These are phyloP conservation scores for Rhimphoctona megacephalus DNA, from an alignment of 2,888 invertebrate species.

Conservation along the genomic window DNA sequence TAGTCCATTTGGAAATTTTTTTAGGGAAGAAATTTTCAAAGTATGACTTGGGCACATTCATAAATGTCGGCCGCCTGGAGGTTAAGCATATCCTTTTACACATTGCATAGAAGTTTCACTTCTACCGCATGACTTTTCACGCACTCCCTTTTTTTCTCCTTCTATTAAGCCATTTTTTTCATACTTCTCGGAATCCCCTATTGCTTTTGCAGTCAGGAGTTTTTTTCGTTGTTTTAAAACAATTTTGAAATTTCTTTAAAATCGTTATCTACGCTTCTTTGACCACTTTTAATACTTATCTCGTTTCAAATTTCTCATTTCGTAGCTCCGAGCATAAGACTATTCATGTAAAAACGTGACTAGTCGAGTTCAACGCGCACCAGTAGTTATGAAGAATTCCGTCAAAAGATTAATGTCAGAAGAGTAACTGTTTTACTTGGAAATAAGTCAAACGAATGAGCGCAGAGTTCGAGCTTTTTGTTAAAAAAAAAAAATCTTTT, in stretches of 20 bases:
- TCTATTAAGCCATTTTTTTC: background rate
- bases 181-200: background rate
- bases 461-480: background rate
- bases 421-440: background rate
- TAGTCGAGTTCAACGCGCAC: background rate
- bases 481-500: background rate
- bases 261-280: background rate
- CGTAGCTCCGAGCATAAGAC: background rate
- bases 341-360: background rate
- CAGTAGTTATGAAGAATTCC: background rate
- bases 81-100: too few relatives aligned
- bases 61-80: too few relatives aligned
- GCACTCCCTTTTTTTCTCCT: too few relatives aligned
- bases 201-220: background rate
- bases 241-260: background rate
- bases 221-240: background rate
- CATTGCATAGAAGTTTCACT: too few relatives aligned
- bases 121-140: too few relatives aligned
- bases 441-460: conserved; percentile 4
- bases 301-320: background rate
- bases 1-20: too few relatives aligned
- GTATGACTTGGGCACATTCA: too few relatives aligned
- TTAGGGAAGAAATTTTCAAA: too few relatives aligned
- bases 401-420: background rate
- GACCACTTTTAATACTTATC: background rate